phyloP scores from a whole-genome alignment of 2,888 invertebrate genomes.

The Amphipyra tragopoginis region DNA sequence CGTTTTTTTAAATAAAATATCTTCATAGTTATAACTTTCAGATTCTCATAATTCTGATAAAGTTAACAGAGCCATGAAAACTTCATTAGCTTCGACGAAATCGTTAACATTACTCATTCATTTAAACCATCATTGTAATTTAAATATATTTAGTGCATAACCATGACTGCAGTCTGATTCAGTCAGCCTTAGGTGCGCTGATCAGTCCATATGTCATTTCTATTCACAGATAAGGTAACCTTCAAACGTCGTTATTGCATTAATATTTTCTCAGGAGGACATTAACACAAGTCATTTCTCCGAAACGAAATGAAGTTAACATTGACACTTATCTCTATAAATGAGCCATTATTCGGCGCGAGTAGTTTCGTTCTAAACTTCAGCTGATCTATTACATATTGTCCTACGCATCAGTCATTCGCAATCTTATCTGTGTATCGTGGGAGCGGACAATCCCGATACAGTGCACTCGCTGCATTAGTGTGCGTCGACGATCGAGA shows the following conservation, averaged over 20 bases:
- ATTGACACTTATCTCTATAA: constrained; percentile 86
- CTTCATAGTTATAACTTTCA: no score
- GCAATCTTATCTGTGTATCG: constrained; percentile 87
- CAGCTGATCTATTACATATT: constrained; percentile 86
- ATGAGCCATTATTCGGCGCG: constrained; percentile 81
- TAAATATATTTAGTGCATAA: not conserved
- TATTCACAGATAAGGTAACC: constrained; percentile 24
- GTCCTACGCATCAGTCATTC: constrained; percentile 86
- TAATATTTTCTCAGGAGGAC: constrained; percentile 68
- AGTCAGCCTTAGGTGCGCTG: constrained; percentile 3
- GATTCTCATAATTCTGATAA: no score
- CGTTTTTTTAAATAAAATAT: no score
- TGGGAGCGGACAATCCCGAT: constrained; percentile 78
- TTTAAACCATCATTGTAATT: no score
- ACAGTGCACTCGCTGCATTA: constrained; percentile 60
- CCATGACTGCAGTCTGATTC: not conserved
- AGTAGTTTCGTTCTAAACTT: constrained; percentile 75
- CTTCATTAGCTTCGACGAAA: no score
- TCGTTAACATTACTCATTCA: no score
- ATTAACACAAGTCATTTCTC: constrained; percentile 65
- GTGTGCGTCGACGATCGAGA: constrained; percentile 59
- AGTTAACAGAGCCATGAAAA: no score
- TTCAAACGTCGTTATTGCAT: constrained; percentile 55
- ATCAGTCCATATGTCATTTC: constrained; percentile 23
- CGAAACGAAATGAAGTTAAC: constrained; percentile 69